Evolutionary conservation across 35 echinoderm and acorn worm species (phyloP).

Genomic region (Apostichopus japonicus): DNA sequence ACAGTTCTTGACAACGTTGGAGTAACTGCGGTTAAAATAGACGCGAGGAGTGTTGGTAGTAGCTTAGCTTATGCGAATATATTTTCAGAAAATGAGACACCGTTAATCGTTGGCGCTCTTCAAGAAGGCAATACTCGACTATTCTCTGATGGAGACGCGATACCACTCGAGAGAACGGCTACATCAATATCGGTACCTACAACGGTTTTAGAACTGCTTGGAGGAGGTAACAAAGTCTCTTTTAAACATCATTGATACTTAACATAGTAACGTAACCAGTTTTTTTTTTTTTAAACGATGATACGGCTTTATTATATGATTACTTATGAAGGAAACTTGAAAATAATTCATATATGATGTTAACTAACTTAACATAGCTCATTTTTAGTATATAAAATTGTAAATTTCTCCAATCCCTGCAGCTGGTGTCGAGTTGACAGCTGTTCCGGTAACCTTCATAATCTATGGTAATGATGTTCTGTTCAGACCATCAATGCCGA

Average conservation of each 20-base stretch:
- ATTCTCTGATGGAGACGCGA: neutral
- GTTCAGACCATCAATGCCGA: neutral
- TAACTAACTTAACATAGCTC: too few relatives aligned
- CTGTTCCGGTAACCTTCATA: conserved; percentile 24
- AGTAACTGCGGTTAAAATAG: conserved; percentile 2
- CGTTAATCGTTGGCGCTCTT: neutral
- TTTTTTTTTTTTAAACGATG: too few relatives aligned
- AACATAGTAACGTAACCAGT: too few relatives aligned
- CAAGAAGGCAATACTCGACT: neutral
- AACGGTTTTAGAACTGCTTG: neutral
- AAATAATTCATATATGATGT: too few relatives aligned
- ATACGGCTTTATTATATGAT: too few relatives aligned
- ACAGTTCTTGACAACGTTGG: neutral
- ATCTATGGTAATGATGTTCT: conserved; percentile 6
- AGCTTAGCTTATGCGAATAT: neutral
- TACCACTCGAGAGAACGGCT: neutral
- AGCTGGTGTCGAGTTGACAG: neutral
- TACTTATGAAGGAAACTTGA: too few relatives aligned
- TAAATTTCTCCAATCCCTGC: neutral
- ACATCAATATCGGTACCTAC: conserved; percentile 6
- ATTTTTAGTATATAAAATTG: too few relatives aligned
- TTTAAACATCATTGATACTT: too few relatives aligned
- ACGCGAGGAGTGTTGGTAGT: neutral
- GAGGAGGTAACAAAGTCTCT: neutral
- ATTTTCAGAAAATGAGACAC: neutral